Base-by-base conservation (phyloP, 92 coral and sea anemone genomes). In the Umimayanthus kanabou region DNA sequence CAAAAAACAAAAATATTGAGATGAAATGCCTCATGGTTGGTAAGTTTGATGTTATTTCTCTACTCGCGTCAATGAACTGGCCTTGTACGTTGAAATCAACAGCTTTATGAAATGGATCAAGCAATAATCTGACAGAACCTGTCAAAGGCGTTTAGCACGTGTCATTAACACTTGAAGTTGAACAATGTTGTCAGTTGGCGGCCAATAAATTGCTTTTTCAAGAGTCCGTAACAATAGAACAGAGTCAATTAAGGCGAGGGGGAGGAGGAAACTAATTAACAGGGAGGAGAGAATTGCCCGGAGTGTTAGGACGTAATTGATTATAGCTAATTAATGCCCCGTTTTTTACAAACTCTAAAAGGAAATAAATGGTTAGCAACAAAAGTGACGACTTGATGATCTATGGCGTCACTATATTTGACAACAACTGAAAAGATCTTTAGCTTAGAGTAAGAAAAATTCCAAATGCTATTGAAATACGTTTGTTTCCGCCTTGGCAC, bases 191-290 rank as follows among this genome's bases (percentile, higher is more conserved):
- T 87, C 92, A 84, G 61, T 43, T 26, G 77, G 80, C 69, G 81
- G 89, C 95, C 94, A 91, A 89, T 91, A 88, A 78, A 80, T 53
- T 64, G 69, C 94, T 79, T 77, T 88, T 69, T 75, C 49, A 77
- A 85, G 85, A 76, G 80, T 87, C 30, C 80, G 88, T 91, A 91
- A 91, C 94, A 91, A 89, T 74, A 49, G 71, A 70, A 61, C 23
- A 40, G 72, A 58, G 82, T 30, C 88, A 80, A 90, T 69, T 84
- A 91, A 85, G 37, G 81, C 78, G 73, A 88, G 85, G 91, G 95
- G 99, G 99, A 94, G 99, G 96, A 96, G 93, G 90, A 61, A 88
- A 65, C 71, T 88, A 95, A 97, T 95, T 95, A 92, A 81, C 82
- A 66, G 89, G 98, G 99, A 90, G 96, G 99, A 93, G 96, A 90